Percentiles rank a stretch among this genome's conserved stretches.
These are phyloP conservation scores for Ifrita kowaldi DNA, from an alignment of 2,113 vertebrate species.

Conservation along the genomic window DNA sequence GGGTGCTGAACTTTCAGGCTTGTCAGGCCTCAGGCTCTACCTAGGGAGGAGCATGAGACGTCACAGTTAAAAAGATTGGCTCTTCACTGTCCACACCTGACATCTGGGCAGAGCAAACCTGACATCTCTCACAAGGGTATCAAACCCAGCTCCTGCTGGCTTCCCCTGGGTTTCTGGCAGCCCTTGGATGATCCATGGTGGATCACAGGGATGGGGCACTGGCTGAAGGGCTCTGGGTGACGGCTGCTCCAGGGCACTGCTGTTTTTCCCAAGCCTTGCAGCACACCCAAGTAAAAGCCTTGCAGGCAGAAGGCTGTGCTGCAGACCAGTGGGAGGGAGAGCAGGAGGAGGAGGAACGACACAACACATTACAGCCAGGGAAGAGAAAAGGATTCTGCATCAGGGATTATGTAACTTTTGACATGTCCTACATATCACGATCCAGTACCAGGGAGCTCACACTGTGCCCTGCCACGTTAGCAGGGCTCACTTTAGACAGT, in stretches of 20 bases:
- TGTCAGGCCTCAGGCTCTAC: not conserved
- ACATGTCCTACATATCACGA: not conserved
- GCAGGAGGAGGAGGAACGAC: not conserved
- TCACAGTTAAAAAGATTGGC: not conserved
- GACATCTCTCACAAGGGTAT: not conserved
- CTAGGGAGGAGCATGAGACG: not conserved
- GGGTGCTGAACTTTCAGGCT: not conserved
- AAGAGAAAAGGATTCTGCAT: not conserved
- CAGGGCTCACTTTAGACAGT: not conserved
- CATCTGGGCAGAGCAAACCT: not conserved
- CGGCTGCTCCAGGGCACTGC: not conserved
- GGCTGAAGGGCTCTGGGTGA: not conserved
- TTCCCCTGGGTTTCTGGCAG: not conserved
- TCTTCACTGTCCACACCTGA: not conserved
- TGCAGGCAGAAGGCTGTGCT: not conserved
- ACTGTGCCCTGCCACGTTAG: not conserved
- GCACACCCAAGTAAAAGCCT: not conserved
- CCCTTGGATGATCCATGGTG: not conserved
- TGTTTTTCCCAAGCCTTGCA: not conserved
- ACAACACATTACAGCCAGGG: not conserved
- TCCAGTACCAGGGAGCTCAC: not conserved
- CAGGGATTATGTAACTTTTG: slow-evolving; percentile 3
- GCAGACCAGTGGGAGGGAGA: not conserved
- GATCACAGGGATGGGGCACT: not conserved
- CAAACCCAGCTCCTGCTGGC: not conserved